phyloP scores from a whole-genome alignment of 2,888 invertebrate species.

The Melanostoma mellinum region DNA sequence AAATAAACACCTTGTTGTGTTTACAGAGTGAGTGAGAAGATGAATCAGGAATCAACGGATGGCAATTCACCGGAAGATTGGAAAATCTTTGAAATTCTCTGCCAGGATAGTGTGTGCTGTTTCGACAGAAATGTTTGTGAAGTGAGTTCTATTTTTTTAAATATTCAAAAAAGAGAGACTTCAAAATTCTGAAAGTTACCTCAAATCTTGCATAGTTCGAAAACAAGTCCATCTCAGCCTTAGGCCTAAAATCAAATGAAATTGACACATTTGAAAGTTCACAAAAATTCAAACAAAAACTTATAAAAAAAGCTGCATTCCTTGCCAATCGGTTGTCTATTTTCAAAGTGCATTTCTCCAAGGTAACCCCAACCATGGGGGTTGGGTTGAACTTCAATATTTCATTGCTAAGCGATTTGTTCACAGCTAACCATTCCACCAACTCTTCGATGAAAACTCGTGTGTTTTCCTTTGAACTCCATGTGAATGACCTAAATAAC shows the following conservation, averaged over 20 bases:
- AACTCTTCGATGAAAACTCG: constrained; percentile 15
- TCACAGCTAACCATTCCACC: constrained; percentile 15
- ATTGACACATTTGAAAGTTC: too few species aligned
- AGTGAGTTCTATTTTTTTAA: constrained; percentile 29
- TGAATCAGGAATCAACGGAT: constrained; percentile 43
- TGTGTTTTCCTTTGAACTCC: constrained; percentile 67
- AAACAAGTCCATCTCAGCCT: not conserved
- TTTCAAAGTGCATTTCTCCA: constrained; percentile 62
- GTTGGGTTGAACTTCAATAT: constrained; percentile 66
- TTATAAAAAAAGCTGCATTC: not conserved
- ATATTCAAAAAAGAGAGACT: too few species aligned
- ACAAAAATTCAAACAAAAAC: not conserved
- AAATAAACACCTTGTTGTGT: constrained; percentile 25
- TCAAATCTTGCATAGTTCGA: too few species aligned
- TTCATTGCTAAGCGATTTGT: constrained; percentile 68
- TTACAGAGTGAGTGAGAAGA: constrained; percentile 13
- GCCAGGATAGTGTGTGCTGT: constrained; percentile 76
- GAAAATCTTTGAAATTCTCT: constrained; percentile 88
- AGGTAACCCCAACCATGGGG: constrained; percentile 73
- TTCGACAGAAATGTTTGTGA: constrained; percentile 16
- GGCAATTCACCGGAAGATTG: constrained; percentile 87
- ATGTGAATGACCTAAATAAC: constrained; percentile 82
- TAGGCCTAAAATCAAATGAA: too few species aligned
- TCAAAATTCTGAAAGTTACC: too few species aligned
- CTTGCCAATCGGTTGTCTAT: not conserved